A percentile compares a stretch with the other conserved stretches of the same genome.
Evolutionary conservation across 2,113 vertebrate genomes (phyloP).

Genomic region (Brachypteracias leptosomus): DNA sequence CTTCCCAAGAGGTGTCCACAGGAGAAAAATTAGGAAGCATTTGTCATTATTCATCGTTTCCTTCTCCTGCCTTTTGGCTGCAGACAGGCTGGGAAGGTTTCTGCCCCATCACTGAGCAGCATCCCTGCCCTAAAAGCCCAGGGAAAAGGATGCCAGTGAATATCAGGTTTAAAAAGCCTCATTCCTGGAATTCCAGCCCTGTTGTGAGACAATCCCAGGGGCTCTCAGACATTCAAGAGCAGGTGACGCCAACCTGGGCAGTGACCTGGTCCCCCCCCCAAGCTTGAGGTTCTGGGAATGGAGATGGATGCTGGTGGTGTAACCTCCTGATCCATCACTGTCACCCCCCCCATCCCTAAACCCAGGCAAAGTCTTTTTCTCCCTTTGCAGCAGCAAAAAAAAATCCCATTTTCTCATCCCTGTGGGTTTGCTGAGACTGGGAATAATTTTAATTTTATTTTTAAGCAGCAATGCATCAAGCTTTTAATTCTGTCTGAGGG

Average conservation of each 20-base stretch:
- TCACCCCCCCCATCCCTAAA: conserved; percentile 4
- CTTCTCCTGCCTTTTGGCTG: conserved; percentile 2
- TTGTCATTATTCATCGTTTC: not conserved
- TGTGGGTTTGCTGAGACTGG: not conserved
- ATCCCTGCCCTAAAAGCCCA: not conserved
- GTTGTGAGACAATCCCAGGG: not conserved
- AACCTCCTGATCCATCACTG: conserved; percentile 68
- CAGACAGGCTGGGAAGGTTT: not conserved
- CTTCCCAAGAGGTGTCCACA: not conserved
- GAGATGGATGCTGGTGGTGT: conserved; percentile 62
- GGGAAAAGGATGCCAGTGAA: not conserved
- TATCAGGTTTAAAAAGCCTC: not conserved
- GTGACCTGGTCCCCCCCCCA: conserved; percentile 18
- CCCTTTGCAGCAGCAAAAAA: conserved; percentile 1
- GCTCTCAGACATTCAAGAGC: conserved; percentile 26
- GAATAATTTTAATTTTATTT: not conserved
- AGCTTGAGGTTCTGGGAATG: conserved; percentile 29
- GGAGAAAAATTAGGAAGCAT: not conserved
- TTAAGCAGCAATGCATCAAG: not conserved
- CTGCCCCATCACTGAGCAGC: conserved; percentile 5
- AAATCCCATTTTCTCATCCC: not conserved
- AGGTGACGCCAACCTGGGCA: conserved; percentile 64
- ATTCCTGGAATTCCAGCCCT: conserved; percentile 38
- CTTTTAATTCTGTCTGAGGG: not conserved
- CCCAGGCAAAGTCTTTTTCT: conserved; percentile 18